phyloP scores from a whole-genome alignment of 2,797 vertebrate species.

The Perodicticus potto region DNA sequence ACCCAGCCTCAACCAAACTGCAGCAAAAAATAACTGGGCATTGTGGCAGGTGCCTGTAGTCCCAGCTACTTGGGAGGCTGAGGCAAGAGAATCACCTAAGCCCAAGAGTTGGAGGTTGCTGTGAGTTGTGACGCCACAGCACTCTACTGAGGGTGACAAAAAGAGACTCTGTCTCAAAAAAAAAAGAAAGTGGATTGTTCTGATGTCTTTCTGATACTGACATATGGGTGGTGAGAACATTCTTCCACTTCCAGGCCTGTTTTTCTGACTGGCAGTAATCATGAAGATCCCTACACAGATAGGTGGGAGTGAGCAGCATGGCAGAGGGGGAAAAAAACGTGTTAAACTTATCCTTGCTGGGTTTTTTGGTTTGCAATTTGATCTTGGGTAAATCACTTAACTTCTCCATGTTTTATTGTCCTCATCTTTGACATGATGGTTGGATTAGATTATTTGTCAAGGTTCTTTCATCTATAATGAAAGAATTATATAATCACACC shows the following conservation, averaged over 20 bases:
- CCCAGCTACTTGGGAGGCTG: no score
- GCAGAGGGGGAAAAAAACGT: not conserved
- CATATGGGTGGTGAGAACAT: slow-evolving; percentile 32
- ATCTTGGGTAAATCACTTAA: not conserved
- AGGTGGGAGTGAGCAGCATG: not conserved
- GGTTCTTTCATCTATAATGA: not conserved
- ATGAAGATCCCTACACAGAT: not conserved
- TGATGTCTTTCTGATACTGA: slow-evolving; percentile 48
- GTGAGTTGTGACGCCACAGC: no score
- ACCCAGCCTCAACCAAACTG: no score
- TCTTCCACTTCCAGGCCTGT: not conserved
- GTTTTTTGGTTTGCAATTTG: slow-evolving; percentile 25
- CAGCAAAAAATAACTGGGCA: no score
- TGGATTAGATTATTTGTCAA: not conserved
- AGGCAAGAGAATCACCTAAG: no score
- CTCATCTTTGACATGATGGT: not conserved
- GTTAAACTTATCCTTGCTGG: not conserved
- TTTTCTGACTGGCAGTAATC: slow-evolving; percentile 16
- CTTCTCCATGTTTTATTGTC: slow-evolving; percentile 16
- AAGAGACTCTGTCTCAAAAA: no score
- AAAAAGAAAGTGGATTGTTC: slow-evolving; percentile 18
- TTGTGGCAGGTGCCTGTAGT: no score
- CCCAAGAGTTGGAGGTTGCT: no score
- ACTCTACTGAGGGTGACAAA: no score
- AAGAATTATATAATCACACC: no score